A percentile compares a stretch with the other conserved stretches of the same genome.
Conservation (phyloP, 2,888 invertebrate species). For the Philereme vetulata region DNA sequence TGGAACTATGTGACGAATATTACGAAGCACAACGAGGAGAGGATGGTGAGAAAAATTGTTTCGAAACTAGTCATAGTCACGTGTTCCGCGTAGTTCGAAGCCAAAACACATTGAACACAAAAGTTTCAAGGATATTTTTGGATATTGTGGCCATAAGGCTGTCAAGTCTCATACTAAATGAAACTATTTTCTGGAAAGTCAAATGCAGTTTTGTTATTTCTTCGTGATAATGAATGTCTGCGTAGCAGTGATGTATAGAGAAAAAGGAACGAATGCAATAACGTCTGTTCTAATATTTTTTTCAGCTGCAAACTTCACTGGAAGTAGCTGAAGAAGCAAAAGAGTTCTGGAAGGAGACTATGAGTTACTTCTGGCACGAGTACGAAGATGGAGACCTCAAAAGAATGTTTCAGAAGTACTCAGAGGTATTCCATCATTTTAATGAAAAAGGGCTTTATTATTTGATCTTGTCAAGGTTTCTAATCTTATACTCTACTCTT, state of each 20-base stretch:
- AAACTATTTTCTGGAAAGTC: too few species aligned
- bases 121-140: too few species aligned
- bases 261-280: too few species aligned
- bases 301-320: constrained; percentile 62
- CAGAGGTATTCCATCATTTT: constrained; percentile 46
- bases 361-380: constrained; percentile 88
- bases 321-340: constrained; percentile 83
- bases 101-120: too few species aligned
- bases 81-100: background rate
- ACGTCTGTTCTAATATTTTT: background rate
- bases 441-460: too few species aligned
- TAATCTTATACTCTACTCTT: too few species aligned
- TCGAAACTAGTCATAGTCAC: background rate
- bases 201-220: too few species aligned
- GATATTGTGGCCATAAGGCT: too few species aligned
- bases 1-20: constrained; percentile 91
- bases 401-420: constrained; percentile 89
- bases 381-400: constrained; percentile 87
- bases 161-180: too few species aligned
- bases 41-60: constrained; percentile 53
- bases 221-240: too few species aligned
- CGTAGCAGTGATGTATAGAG: too few species aligned
- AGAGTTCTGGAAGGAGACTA: constrained; percentile 86
- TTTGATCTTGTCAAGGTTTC: too few species aligned
- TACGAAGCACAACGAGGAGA: constrained; percentile 86